These are phyloP conservation scores for Indri indri DNA, from an alignment of 2,113 vertebrate species.

Conservation along the genomic window DNA sequence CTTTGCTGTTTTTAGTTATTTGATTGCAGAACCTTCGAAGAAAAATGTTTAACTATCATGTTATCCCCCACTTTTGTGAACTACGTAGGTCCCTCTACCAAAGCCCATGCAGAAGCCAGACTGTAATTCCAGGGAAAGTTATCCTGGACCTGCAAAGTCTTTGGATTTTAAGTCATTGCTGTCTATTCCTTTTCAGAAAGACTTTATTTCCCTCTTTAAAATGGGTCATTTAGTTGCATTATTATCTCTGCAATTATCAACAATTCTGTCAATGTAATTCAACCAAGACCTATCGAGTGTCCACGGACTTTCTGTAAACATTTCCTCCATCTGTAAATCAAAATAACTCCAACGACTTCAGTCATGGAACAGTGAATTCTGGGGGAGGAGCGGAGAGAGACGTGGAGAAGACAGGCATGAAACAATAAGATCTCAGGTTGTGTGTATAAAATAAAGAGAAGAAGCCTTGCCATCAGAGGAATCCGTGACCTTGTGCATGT, in stretches of 20 bases:
- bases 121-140: not conserved
- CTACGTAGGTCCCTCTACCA: not conserved
- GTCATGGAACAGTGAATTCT: not conserved
- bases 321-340: constrained; percentile 22
- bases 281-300: not conserved
- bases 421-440: not conserved
- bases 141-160: not conserved
- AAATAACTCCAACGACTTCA: not conserved
- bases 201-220: not conserved
- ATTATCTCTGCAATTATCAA: not conserved
- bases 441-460: not conserved
- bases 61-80: not conserved
- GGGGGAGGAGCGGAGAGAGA: not conserved
- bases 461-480: not conserved
- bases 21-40: not conserved
- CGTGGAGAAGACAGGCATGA: not conserved
- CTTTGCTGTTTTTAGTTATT: constrained; percentile 53
- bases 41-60: constrained; percentile 9
- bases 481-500: not conserved
- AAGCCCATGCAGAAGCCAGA: not conserved
- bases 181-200: not conserved
- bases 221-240: constrained; percentile 20
- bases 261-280: constrained; percentile 3
- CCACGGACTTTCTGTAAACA: not conserved
- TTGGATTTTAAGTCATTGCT: not conserved